A percentile compares a stretch with the other conserved stretches of the same genome.
phyloP scores from a whole-genome alignment of 1,140 invertebrate genomes.

The Drosophila guanche region DNA sequence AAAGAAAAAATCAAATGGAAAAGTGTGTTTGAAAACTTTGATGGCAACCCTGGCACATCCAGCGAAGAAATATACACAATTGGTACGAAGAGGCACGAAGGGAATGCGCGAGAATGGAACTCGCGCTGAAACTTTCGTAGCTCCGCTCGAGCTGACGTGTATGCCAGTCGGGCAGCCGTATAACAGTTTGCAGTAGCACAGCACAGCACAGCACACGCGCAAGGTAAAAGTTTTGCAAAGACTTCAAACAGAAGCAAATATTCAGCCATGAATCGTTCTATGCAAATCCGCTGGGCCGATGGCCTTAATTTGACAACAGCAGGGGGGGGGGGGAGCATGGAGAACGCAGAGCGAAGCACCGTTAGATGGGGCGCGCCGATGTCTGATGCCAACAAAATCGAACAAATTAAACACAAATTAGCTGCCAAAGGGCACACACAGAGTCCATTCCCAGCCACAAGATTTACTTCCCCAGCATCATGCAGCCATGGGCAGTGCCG shows the following conservation, averaged over 20 bases:
- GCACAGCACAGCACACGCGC: conserved; percentile 5
- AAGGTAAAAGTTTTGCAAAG: conserved; percentile 65
- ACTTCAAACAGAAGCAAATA: conserved; percentile 1
- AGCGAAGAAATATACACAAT: too few relatives aligned
- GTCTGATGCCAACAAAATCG: neutral
- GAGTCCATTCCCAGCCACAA: neutral
- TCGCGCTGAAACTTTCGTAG: too few relatives aligned
- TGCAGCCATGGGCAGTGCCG: neutral
- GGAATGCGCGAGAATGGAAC: too few relatives aligned
- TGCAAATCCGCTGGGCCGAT: conserved; percentile 41
- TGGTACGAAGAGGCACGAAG: too few relatives aligned
- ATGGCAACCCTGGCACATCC: neutral
- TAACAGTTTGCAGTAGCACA: conserved; percentile 21
- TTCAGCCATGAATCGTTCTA: conserved; percentile 16
- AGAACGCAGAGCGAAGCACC: neutral
- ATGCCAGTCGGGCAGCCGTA: neutral
- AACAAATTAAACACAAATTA: conserved; percentile 29
- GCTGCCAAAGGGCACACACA: neutral
- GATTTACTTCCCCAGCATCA: neutral
- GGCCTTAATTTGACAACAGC: conserved; percentile 49
- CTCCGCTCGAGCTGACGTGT: too few relatives aligned
- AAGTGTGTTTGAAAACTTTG: neutral
- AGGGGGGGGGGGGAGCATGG: neutral
- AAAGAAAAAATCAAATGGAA: conserved; percentile 13
- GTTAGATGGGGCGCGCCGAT: too few relatives aligned